Conservation (phyloP, 2,113 vertebrate genomes). For the Myrmophylax atrothorax region DNA sequence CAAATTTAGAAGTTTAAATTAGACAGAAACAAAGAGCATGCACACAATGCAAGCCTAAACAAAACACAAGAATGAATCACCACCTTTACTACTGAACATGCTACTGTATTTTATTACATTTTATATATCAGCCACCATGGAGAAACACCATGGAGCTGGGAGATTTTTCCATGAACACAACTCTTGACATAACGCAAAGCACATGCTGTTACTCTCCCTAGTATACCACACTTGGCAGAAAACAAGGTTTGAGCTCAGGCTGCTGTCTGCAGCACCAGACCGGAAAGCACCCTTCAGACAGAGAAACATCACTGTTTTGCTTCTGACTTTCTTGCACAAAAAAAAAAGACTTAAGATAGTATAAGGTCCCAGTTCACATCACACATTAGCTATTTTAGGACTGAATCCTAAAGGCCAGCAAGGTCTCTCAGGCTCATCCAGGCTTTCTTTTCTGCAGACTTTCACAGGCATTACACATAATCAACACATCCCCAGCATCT, state of each 20-base stretch:
- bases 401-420: not conserved
- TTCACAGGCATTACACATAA: not conserved
- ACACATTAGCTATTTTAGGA: not conserved
- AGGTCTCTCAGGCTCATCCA: not conserved
- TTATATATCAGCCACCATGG: not conserved
- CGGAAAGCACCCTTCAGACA: conserved; percentile 26
- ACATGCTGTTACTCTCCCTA: conserved; percentile 79
- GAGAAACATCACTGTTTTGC: not conserved
- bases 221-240: conserved; percentile 78
- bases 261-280: conserved; percentile 74
- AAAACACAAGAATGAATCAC: not conserved
- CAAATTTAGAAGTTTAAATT: not conserved
- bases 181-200: conserved; percentile 80
- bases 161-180: conserved; percentile 76
- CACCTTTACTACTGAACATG: not conserved
- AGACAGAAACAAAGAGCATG: not conserved
- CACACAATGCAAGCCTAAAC: not conserved
- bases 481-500: not conserved
- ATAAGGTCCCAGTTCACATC: not conserved
- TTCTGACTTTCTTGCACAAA: not conserved
- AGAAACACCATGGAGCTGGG: conserved; percentile 37
- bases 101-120: not conserved
- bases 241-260: conserved; percentile 61
- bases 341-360: not conserved
- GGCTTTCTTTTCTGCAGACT: not conserved